Base-by-base conservation (phyloP, 1,140 invertebrate genomes). In the Sitodiplosis mosellana region DNA sequence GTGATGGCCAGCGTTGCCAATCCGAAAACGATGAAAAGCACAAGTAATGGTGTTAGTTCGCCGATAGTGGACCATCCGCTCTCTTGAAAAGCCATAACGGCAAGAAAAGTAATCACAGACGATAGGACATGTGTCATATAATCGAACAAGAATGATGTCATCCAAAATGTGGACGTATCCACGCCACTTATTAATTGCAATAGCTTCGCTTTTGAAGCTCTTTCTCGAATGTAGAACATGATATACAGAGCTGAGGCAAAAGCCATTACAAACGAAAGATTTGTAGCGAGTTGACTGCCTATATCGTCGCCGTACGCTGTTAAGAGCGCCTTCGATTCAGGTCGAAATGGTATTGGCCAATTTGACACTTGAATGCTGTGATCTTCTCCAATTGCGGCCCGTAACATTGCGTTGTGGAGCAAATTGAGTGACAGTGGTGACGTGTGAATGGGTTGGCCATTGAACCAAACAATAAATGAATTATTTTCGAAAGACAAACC, bases 161-260 rank as follows among this genome's bases (percentile, higher is more conserved):
- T 44, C 86, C 85, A 88, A 62, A 80, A 81, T 1, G 74, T 72
- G 15, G 73, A 64, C 0, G 79, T 72, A 38, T 77, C 73, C 0
- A 83, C 79, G 2, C 87, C 86, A 40, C 82, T 83, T 18, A 88
- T 81, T 57, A 81, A 69, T 51, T 74, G 72, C 0, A 71, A 63
- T 0, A 74, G 56, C 53, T 73, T 72, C 27, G 72, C 69, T 2
- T 71, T 65, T 41, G 67, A 70, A 44, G 61, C 61, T 38, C 70
- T 66, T 55, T 73, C 72, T 62, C 73, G 58, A 49, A 65, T 61
- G 46, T 57, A 20, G 55, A 84, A 85, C 1, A 87, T 60, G 1
- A 84, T 70, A 54, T 83, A 80, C 52, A 81, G 81, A 1, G 83
- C 74, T 1, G 80, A 78, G 1, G 87, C 75, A 53, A 87, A 78